Percentiles rank a stretch among this genome's conserved stretches.
phyloP scores from a whole-genome alignment of 2,888 invertebrate species.

The Hyposoter dolosus region DNA sequence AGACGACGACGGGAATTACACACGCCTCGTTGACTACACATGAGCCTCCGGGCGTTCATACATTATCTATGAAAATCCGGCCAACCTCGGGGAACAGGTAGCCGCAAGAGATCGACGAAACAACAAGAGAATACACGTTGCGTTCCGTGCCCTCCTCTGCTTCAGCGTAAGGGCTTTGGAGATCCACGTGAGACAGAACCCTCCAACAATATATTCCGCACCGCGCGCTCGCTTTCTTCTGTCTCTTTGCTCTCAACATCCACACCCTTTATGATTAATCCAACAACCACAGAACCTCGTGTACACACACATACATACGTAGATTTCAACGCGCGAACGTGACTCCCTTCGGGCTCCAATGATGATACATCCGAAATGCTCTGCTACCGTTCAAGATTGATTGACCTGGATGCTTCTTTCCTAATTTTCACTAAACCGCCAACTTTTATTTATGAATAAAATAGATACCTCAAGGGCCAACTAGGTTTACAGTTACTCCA shows the following conservation, averaged over 20 bases:
- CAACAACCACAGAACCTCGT: constrained; percentile 65
- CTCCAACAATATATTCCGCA: constrained; percentile 24
- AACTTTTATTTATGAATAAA: not conserved
- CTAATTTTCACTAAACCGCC: not conserved
- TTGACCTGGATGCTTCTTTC: not conserved
- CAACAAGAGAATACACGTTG: constrained; percentile 6
- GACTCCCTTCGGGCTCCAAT: constrained; percentile 72
- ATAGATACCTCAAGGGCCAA: not conserved
- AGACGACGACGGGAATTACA: constrained; percentile 45
- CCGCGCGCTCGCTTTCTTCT: constrained; percentile 18
- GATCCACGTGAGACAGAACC: constrained; percentile 64
- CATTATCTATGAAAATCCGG: constrained; percentile 64
- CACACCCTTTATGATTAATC: constrained; percentile 62
- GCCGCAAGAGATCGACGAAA: constrained; percentile 22
- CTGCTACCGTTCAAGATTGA: constrained; percentile 42
- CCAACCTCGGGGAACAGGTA: constrained; percentile 62
- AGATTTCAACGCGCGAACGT: constrained; percentile 73
- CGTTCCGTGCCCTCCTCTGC: not conserved
- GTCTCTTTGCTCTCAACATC: constrained; percentile 22
- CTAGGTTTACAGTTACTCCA: not conserved
- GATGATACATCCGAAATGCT: constrained; percentile 69
- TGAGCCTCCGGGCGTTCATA: constrained; percentile 42
- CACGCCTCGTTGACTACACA: constrained; percentile 65
- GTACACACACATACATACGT: constrained; percentile 49
- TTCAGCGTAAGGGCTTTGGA: constrained; percentile 13